A percentile compares a stretch with the other conserved stretches of the same genome.
These are phyloP conservation scores for Malacoraja senta DNA, from an alignment of 2,797 vertebrate genomes.

Conservation along the genomic window DNA sequence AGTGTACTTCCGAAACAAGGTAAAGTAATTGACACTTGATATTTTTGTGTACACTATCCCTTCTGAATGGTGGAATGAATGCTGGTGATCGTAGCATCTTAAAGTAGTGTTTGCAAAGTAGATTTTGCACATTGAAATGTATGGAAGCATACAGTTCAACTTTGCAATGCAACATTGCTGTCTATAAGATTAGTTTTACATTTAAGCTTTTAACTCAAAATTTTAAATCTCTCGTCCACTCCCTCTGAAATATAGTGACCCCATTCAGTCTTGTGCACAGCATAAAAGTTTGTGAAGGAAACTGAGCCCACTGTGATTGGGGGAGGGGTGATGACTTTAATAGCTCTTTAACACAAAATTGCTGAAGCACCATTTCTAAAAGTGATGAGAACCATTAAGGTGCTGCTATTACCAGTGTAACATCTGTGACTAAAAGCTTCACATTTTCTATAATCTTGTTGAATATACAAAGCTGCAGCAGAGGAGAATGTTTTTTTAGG, in stretches of 20 bases:
- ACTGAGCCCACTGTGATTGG: neutral
- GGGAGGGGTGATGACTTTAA: neutral
- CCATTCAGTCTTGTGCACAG: neutral
- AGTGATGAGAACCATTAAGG: neutral
- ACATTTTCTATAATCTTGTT: neutral
- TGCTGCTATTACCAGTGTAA: neutral
- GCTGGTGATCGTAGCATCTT: neutral
- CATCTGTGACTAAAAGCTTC: neutral
- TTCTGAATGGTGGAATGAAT: neutral
- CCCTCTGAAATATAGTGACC: neutral
- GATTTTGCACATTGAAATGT: neutral
- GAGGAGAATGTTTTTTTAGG: neutral
- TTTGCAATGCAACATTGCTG: neutral
- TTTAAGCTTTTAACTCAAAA: neutral
- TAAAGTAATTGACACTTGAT: slow-evolving; percentile 46
- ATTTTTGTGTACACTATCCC: neutral
- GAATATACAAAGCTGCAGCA: neutral
- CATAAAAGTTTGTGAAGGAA: neutral
- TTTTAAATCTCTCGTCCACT: neutral
- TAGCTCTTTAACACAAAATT: neutral
- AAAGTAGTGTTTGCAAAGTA: neutral
- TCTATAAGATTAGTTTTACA: slow-evolving; percentile 1
- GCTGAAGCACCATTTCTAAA: neutral
- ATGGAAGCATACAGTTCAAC: neutral
- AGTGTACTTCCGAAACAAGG: slow-evolving; percentile 99